These are phyloP conservation scores for Torymus auratus DNA, from an alignment of 2,888 invertebrate genomes.

Conservation along the genomic window DNA sequence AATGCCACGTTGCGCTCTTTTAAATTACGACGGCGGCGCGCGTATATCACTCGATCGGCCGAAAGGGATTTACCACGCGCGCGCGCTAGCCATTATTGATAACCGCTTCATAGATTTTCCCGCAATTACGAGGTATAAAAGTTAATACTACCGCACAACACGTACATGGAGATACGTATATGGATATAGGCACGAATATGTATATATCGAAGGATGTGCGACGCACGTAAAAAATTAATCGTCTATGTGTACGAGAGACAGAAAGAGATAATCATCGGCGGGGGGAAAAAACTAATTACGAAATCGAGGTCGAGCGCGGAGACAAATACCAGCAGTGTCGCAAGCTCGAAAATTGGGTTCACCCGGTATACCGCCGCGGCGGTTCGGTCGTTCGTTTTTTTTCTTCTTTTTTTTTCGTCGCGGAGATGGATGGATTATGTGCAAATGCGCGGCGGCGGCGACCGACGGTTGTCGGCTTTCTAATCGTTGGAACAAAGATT, in stretches of 20 bases:
- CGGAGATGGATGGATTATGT: not conserved
- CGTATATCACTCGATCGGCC: constrained; percentile 48
- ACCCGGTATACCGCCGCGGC: constrained; percentile 1
- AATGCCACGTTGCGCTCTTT: constrained; percentile 48
- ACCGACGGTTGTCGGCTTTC: too few relatives aligned
- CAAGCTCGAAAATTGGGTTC: constrained; percentile 36
- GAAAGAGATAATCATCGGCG: constrained; percentile 17
- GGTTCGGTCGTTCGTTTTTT: too few relatives aligned
- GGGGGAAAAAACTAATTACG: constrained; percentile 40
- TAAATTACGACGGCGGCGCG: constrained; percentile 41
- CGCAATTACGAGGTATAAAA: too few relatives aligned
- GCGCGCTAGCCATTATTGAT: constrained; percentile 25
- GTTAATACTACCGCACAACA: not conserved
- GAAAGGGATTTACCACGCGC: constrained; percentile 32
- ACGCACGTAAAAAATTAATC: constrained; percentile 36
- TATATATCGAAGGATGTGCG: too few relatives aligned
- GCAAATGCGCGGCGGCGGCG: not conserved
- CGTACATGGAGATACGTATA: too few relatives aligned
- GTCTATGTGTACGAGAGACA: not conserved
- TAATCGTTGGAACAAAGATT: not conserved
- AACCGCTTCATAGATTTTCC: not conserved
- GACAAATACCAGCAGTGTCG: constrained; percentile 31
- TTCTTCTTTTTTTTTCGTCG: not conserved
- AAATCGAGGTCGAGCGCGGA: constrained; percentile 44
- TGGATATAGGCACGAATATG: too few relatives aligned